phyloP scores from a whole-genome alignment of 2,113 vertebrate species.

The Pagrus major region DNA sequence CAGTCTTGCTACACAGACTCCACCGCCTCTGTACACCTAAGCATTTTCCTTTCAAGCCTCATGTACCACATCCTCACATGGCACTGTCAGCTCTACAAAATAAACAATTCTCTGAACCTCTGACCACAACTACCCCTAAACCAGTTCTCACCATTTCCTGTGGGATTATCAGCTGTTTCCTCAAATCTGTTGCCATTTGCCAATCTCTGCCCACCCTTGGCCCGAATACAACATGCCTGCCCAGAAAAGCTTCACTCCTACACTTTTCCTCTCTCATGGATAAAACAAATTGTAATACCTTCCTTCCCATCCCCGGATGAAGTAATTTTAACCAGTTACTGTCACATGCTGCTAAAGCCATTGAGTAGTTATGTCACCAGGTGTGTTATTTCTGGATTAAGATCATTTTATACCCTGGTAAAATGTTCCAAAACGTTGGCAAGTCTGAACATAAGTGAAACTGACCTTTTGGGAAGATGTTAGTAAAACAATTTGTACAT shows the following conservation, averaged over 20 bases:
- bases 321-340: slow-evolving; percentile 33
- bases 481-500: slow-evolving; percentile 28
- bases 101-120: slow-evolving; percentile 47
- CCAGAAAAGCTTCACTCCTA: slow-evolving; percentile 49
- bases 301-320: slow-evolving; percentile 40
- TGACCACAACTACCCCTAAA: slow-evolving; percentile 60
- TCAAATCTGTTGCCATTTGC: slow-evolving; percentile 57
- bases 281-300: slow-evolving; percentile 37
- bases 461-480: slow-evolving; percentile 12
- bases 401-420: slow-evolving; percentile 18
- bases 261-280: slow-evolving; percentile 55
- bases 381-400: slow-evolving; percentile 11
- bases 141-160: slow-evolving; percentile 65
- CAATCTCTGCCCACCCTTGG: slow-evolving; percentile 51
- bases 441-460: slow-evolving; percentile 12
- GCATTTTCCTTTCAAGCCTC: slow-evolving; percentile 64
- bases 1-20: slow-evolving; percentile 7
- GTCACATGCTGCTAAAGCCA: slow-evolving; percentile 5
- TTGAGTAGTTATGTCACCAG: slow-evolving; percentile 36
- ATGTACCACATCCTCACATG: slow-evolving; percentile 66
- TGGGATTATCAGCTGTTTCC: slow-evolving; percentile 76
- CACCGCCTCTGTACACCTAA: slow-evolving; percentile 35
- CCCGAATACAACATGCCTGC: slow-evolving; percentile 20
- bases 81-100: slow-evolving; percentile 52
- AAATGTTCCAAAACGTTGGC: too few relatives aligned